These are phyloP conservation scores for Tragopan temminckii DNA, from an alignment of 2,797 vertebrate species.

Conservation along the genomic window DNA sequence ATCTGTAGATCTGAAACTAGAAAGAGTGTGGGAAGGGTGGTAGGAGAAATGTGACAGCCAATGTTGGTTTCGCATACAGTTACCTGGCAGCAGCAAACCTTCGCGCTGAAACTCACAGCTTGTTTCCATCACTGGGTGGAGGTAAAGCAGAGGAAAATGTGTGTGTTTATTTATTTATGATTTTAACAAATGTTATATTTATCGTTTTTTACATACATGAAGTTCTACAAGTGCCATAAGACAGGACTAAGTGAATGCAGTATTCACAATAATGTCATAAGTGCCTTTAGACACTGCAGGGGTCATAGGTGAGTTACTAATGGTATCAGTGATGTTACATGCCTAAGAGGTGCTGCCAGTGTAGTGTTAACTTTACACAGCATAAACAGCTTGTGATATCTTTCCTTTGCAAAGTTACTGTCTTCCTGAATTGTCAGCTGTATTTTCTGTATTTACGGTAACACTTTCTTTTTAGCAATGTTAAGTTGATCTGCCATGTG, in stretches of 20 bases:
- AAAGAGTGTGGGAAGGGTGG: background rate
- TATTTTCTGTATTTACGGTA: background rate
- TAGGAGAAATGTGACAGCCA: background rate
- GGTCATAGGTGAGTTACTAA: background rate
- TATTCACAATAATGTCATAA: background rate
- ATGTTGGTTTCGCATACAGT: background rate
- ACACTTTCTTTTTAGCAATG: background rate
- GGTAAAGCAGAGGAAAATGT: background rate
- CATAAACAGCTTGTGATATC: background rate
- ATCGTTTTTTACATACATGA: background rate
- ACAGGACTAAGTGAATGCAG: background rate
- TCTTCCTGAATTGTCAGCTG: background rate
- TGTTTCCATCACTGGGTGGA: background rate
- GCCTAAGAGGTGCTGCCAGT: background rate
- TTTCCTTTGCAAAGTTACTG: slow-evolving; percentile 13
- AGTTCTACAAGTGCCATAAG: background rate
- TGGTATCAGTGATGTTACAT: background rate
- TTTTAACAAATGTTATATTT: background rate
- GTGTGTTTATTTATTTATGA: background rate
- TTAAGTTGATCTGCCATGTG: background rate
- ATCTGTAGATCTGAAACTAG: background rate
- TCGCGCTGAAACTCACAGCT: background rate
- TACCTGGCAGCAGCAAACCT: background rate
- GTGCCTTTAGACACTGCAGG: background rate
- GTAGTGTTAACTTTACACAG: background rate